phyloP scores from a whole-genome alignment of 2,888 invertebrate species.

The Drosophila koepferae region DNA sequence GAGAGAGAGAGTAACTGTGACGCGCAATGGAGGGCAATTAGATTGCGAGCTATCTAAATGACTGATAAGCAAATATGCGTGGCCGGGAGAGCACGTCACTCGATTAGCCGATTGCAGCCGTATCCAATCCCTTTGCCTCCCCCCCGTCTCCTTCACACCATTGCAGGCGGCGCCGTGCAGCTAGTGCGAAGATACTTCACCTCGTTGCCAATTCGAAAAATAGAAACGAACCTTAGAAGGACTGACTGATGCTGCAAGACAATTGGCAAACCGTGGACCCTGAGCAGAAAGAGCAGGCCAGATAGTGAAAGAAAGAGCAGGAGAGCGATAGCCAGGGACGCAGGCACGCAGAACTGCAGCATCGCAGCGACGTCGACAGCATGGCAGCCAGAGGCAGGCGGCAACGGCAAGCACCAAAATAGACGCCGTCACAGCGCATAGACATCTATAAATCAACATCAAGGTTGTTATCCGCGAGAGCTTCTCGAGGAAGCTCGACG shows the following conservation, averaged over 20 bases:
- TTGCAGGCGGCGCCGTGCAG: slow-evolving; percentile 4
- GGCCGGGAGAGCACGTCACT: slow-evolving; percentile 37
- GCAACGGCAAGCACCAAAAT: slow-evolving; percentile 56
- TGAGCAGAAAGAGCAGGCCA: slow-evolving; percentile 20
- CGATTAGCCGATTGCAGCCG: slow-evolving; percentile 40
- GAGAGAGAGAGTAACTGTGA: slow-evolving; percentile 5
- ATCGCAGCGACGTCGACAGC: slow-evolving; percentile 11
- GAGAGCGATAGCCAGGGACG: slow-evolving; percentile 41
- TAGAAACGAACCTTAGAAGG: slow-evolving; percentile 86
- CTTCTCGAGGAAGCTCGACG: slow-evolving; percentile 70
- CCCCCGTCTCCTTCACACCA: background rate
- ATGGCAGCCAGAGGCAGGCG: slow-evolving; percentile 26
- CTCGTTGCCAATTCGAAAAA: slow-evolving; percentile 78
- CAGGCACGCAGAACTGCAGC: slow-evolving; percentile 52
- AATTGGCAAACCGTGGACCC: slow-evolving; percentile 61
- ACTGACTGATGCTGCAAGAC: slow-evolving; percentile 75
- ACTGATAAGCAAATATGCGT: slow-evolving; percentile 68
- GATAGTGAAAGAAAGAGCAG: slow-evolving; percentile 17
- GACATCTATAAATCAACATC: slow-evolving; percentile 83
- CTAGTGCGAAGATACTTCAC: slow-evolving; percentile 41
- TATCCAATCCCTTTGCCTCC: slow-evolving; percentile 4
- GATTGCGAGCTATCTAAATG: slow-evolving; percentile 30
- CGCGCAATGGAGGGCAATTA: slow-evolving; percentile 4
- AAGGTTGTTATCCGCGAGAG: slow-evolving; percentile 79
- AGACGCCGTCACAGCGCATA: slow-evolving; percentile 58